phyloP scores from a whole-genome alignment of 2,888 invertebrate species.

The Sthenelais limicola region DNA sequence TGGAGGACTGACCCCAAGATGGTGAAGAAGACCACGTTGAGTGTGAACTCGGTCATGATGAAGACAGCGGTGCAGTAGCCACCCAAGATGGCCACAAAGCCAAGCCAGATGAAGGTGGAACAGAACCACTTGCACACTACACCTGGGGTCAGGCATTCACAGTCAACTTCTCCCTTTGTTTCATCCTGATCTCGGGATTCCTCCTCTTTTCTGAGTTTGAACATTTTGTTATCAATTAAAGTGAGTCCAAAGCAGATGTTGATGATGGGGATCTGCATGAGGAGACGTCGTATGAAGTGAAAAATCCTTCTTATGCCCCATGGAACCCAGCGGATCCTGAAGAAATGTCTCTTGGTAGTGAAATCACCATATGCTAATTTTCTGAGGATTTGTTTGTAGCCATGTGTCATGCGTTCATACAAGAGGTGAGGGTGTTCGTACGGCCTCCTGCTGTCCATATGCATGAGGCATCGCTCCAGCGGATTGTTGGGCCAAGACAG shows the following conservation, averaged over 20 bases:
- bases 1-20: slow-evolving; percentile 49
- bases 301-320: slow-evolving; percentile 49
- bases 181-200: slow-evolving; percentile 42
- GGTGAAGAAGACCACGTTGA: slow-evolving; percentile 52
- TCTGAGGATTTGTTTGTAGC: slow-evolving; percentile 49
- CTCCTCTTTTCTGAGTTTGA: slow-evolving; percentile 35
- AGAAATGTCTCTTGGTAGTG: slow-evolving; percentile 49
- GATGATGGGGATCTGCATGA: slow-evolving; percentile 51
- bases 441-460: slow-evolving; percentile 45
- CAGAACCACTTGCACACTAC: slow-evolving; percentile 40
- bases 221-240: slow-evolving; percentile 45
- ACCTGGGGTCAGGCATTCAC: slow-evolving; percentile 26
- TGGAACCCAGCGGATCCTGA: slow-evolving; percentile 50
- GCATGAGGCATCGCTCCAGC: slow-evolving; percentile 51
- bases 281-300: slow-evolving; percentile 38
- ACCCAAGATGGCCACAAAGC: slow-evolving; percentile 49
- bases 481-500: slow-evolving; percentile 52
- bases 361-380: slow-evolving; percentile 52
- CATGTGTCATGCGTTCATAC: slow-evolving; percentile 48
- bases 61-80: slow-evolving; percentile 52
- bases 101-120: slow-evolving; percentile 49
- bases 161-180: slow-evolving; percentile 17
- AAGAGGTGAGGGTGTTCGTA: slow-evolving; percentile 46
- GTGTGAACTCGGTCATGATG: slow-evolving; percentile 49
- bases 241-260: slow-evolving; percentile 49